phyloP scores from a whole-genome alignment of 2,113 vertebrate genomes.

The Thomomys bottae region DNA sequence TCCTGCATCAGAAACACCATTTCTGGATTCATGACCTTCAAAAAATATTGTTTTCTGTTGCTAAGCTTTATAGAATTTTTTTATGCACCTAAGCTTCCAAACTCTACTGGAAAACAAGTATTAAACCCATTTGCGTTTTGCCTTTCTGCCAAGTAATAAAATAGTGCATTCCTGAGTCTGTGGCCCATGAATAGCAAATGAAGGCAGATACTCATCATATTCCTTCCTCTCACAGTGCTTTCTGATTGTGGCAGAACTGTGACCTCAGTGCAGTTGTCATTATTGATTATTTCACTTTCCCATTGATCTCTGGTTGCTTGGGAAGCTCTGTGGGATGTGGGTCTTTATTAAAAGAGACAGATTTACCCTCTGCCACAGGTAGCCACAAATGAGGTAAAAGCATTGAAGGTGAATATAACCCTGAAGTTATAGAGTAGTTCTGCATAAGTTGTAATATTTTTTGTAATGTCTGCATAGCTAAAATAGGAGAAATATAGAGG shows the following conservation, averaged over 20 bases:
- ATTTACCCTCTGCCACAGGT: neutral
- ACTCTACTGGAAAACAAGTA: slow-evolving; percentile 24
- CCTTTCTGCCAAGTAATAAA: slow-evolving; percentile 48
- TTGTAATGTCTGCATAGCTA: neutral
- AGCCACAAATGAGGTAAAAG: neutral
- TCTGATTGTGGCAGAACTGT: neutral
- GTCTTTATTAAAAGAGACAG: slow-evolving; percentile 24
- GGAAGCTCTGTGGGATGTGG: neutral
- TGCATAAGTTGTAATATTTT: neutral
- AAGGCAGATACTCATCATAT: slow-evolving; percentile 2
- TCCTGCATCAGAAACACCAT: neutral
- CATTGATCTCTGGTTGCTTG: slow-evolving; percentile 19
- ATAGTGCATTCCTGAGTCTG: neutral
- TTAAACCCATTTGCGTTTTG: slow-evolving; percentile 53
- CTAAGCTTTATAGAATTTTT: neutral
- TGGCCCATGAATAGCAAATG: neutral
- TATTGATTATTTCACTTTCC: slow-evolving; percentile 32
- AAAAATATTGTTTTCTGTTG: neutral
- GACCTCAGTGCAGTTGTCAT: neutral
- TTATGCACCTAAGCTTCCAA: slow-evolving; percentile 5
- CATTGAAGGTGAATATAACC: neutral
- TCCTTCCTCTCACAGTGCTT: neutral
- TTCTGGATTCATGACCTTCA: neutral
- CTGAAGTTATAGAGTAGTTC: neutral
- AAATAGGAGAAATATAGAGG: neutral